A percentile compares a stretch with the other conserved stretches of the same genome.
These are phyloP conservation scores for Macropus fuliginosus DNA, from an alignment of 2,797 vertebrate species.

Conservation along the genomic window DNA sequence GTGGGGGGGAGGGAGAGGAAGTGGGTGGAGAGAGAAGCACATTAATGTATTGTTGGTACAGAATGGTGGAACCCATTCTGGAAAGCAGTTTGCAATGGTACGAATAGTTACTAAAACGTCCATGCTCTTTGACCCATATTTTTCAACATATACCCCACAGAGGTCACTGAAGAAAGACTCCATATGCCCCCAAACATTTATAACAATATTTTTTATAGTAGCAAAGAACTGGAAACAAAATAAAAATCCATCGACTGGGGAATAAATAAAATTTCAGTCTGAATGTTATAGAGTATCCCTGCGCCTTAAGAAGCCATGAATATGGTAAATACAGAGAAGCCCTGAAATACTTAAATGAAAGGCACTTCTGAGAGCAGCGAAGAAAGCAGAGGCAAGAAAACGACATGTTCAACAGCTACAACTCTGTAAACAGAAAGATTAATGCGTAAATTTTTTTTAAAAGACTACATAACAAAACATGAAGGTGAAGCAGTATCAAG, in stretches of 20 bases:
- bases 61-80: not conserved
- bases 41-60: not conserved
- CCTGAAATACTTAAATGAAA: not conserved
- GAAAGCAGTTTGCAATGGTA: not conserved
- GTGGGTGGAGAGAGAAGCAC: fast-evolving
- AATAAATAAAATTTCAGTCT: not conserved
- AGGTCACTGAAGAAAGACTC: not conserved
- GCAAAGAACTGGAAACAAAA: not conserved
- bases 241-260: not conserved
- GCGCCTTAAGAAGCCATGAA: not conserved
- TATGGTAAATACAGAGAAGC: not conserved
- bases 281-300: not conserved
- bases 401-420: not conserved
- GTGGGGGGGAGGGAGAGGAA: no score
- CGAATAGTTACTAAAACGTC: not conserved
- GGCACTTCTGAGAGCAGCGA: not conserved
- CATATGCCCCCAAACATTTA: not conserved
- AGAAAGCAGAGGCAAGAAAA: not conserved
- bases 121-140: not conserved
- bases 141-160: not conserved
- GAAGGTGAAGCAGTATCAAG: not conserved
- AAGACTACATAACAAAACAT: not conserved
- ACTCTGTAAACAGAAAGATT: not conserved
- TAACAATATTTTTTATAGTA: not conserved
- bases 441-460: not conserved